Base-by-base conservation (phyloP, 2,113 vertebrate species). In the Cynocephalus volans region DNA sequence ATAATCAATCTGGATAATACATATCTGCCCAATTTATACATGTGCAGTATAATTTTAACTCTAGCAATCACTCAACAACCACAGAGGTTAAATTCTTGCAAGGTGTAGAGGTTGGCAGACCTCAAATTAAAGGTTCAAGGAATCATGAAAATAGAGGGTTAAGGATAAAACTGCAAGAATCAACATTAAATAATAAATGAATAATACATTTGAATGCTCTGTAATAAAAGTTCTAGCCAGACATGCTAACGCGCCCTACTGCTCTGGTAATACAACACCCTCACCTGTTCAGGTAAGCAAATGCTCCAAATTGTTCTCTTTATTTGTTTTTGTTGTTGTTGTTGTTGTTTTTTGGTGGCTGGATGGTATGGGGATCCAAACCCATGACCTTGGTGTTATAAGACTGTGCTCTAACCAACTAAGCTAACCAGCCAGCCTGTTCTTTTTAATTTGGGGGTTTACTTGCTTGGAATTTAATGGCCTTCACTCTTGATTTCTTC, bases 401-500 rank as follows among this genome's bases (percentile, higher is more conserved):
- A 41, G 41, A 41, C 41, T 41, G 41, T 41, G 41, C 41, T 41
- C 41, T 41, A 41, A 41, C 41, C 41, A 41, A 41, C 41, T 41
- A 41, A 41, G 41, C 41, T 41, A 41, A 41, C 41, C 4, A 4
- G 41, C 41, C 41, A 41, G 41, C 41, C 41, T 4, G 41, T 41
- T 23, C 41, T 10, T 88, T 50, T 36, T 17, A 17, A 80, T 54
- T 23, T 28, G 21, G 7, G 28, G 48, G 84, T 17, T 48, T 6
- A 73, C 87, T 36, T 4, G 1, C 69, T 80, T 41, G 58, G 69
- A 92, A 85, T 58, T 10, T 62, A 15, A 5, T 3, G n/a, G 86
- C 48, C 67, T 94, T 95, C 87, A 28, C 90, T 13, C 33, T 56
- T 15, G 60, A 65, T 89, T 88, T 75, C 76, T 23, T 36, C 60